A percentile compares a stretch with the other conserved stretches of the same genome.
Evolutionary conservation across 2,797 vertebrate genomes (phyloP).

Genomic region (Gallirallus australis): DNA sequence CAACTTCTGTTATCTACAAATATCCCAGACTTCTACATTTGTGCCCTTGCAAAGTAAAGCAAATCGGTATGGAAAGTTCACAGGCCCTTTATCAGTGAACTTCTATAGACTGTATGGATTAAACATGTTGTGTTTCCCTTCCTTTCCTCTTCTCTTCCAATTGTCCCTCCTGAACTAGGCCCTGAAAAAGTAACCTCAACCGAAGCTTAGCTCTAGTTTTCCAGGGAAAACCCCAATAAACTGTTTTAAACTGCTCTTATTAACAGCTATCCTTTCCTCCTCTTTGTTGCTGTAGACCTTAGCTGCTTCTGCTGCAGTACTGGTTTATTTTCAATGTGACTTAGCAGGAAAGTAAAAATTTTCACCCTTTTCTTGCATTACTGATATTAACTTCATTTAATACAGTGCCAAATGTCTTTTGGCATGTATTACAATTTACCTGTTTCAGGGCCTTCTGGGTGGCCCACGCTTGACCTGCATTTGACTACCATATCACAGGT

Average conservation of each 20-base stretch:
- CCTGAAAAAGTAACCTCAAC: background rate
- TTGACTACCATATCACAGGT: background rate
- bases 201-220: background rate
- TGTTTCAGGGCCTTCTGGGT: background rate
- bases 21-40: background rate
- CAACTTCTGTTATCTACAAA: background rate
- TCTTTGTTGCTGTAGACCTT: background rate
- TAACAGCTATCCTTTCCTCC: background rate
- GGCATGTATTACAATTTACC: background rate
- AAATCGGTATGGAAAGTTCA: background rate
- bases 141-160: background rate
- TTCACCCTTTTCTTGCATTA: background rate
- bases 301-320: background rate
- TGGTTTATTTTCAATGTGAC: background rate
- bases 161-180: background rate
- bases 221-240: background rate
- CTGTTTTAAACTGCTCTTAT: background rate
- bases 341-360: background rate
- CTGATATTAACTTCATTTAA: background rate
- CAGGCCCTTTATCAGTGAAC: background rate
- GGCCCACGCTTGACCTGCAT: background rate
- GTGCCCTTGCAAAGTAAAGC: background rate
- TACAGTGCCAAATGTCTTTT: background rate
- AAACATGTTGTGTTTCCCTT: background rate
- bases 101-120: background rate